Conservation (phyloP, 2,797 vertebrate species). For the Chelon auratus region DNA sequence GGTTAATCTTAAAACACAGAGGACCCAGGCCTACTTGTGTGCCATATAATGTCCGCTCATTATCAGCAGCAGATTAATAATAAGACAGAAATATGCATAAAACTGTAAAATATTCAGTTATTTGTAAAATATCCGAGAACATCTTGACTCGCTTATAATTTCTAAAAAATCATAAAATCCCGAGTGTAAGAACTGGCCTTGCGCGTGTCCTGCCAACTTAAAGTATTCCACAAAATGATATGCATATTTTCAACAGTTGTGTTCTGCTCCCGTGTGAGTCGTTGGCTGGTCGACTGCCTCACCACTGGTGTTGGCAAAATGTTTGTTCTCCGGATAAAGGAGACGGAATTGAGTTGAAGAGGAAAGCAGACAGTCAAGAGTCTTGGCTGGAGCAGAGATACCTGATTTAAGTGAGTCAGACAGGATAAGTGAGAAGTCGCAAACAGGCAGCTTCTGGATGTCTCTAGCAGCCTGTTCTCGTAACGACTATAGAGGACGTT, state of each 20-base stretch:
- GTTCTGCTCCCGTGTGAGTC: background rate
- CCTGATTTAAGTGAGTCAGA: constrained; percentile 36
- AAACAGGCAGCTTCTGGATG: constrained; percentile 41
- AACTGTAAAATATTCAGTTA: background rate
- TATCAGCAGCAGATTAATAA: constrained; percentile 17
- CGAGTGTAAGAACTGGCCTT: background rate
- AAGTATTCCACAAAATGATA: background rate
- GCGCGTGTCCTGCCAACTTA: background rate
- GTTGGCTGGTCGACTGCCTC: constrained; percentile 15
- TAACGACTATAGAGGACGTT: constrained; percentile 3
- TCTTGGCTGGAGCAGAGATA: constrained; percentile 32
- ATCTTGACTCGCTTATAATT: background rate
- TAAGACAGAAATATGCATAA: constrained; percentile 2
- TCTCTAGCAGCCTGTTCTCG: constrained; percentile 17
- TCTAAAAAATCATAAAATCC: background rate
- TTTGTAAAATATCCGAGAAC: constrained; percentile 2
- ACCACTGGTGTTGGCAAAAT: constrained; percentile 5
- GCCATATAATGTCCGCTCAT: constrained; percentile 30
- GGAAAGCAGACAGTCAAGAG: constrained; percentile 26
- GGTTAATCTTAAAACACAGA: constrained; percentile 76
- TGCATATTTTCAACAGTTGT: background rate
- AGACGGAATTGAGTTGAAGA: constrained; percentile 8
- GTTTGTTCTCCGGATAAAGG: constrained; percentile 27
- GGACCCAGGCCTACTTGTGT: constrained; percentile 30
- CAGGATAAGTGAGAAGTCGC: constrained; percentile 37